Conservation (phyloP, 1,140 invertebrate genomes). For the Glossosoma conforme region DNA sequence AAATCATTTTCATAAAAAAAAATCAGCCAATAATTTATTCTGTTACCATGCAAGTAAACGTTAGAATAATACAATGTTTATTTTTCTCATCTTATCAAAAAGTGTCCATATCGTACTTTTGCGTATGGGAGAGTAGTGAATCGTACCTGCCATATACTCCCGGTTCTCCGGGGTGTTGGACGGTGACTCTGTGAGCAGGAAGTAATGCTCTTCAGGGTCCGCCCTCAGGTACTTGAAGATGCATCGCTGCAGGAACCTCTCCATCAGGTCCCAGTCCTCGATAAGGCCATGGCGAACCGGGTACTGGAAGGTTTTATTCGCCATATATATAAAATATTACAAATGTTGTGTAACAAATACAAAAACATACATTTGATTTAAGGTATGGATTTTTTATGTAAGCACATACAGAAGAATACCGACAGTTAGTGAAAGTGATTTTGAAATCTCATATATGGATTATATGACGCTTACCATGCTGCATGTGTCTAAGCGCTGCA, state of each 20-base stretch:
- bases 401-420: background rate
- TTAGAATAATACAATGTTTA: too few species aligned
- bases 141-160: constrained; percentile 90
- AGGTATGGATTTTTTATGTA: background rate
- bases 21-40: too few species aligned
- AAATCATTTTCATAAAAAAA: background rate
- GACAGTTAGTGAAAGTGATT: background rate
- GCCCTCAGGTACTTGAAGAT: constrained; percentile 98
- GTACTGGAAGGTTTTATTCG: too few species aligned
- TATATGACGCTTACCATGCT: background rate
- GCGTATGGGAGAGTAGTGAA: background rate
- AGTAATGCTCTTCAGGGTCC: constrained; percentile 99
- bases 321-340: background rate
- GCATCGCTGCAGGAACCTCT: constrained; percentile 96
- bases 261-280: constrained; percentile 99
- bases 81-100: background rate
- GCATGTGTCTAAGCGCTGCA: background rate
- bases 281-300: constrained; percentile 97
- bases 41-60: too few species aligned
- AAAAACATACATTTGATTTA: background rate
- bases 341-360: background rate
- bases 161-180: constrained; percentile 99
- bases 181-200: constrained; percentile 96
- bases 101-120: background rate
- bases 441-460: background rate